Base-by-base conservation (phyloP, 2,113 vertebrate genomes). In the Pyrgilauda ruficollis region DNA sequence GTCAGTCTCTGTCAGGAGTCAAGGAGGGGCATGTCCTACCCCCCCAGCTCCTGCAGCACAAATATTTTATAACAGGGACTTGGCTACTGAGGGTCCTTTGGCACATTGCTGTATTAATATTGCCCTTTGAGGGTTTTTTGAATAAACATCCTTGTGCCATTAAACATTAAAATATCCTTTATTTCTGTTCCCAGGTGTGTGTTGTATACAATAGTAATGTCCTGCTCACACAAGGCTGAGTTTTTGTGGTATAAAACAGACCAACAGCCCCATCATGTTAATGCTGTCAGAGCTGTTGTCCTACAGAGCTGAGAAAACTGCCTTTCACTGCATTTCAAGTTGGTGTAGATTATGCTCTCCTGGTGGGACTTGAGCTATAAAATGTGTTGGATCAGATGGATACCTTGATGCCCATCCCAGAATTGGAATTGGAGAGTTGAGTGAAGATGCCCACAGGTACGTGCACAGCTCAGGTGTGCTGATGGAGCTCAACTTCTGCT, bases 191-290 rank as follows among this genome's bases (percentile, higher is more conserved):
- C 14, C 26, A 56, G 35, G 4, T 44, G 30, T 1, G 11, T 68
- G 3, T 28, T 41, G 8, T 22, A 16, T 22, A 2, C 30, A 26
- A 9, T 2, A 19, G 11, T 10, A 33, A 28, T 7, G 17, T n/a
- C 66, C 67, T 80, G 41, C 44, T 64, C 39, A 24, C 3, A 1
- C 20, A 4, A 10, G 49, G 26, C 23, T 76, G 89, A 84, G 43
- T 43, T 95, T 69, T 55, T 55, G 44, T 43, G 62, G 17, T 43
- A 6, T 58, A 24, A 58, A 88, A 35, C 13, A 61, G 18, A 50
- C 30, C 2, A 12, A 15, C 14, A 31, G 3, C 17, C 19, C 27
- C 20, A 8, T 28, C 13, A 15, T 0, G 1, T 35, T 61, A 5
- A 4, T 21, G 31, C 8, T n/a, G 20, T 28, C 18, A 53, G 68